Percentiles rank a stretch among this genome's conserved stretches.
phyloP scores from a whole-genome alignment of 53 echinoderm and acorn worm species.

The Mesocentrotus franciscanus region DNA sequence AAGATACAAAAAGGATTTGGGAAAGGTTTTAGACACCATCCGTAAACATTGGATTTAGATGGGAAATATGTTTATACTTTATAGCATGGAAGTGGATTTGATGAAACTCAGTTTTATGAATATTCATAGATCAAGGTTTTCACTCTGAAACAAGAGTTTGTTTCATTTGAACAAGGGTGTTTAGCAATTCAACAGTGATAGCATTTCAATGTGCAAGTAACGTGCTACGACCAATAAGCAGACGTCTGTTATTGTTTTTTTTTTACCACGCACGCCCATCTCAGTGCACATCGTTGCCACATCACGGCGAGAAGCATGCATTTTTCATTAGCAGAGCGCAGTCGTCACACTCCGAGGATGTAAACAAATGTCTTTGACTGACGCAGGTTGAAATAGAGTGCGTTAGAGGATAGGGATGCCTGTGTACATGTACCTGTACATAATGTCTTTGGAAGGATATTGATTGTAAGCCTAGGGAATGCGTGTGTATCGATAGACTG shows the following conservation, averaged over 20 bases:
- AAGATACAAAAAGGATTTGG: neutral
- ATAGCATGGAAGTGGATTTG: no score
- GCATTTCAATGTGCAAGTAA: neutral
- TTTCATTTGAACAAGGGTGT: neutral
- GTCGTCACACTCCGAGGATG: neutral
- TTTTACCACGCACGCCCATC: neutral
- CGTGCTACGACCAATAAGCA: neutral
- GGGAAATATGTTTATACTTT: no score
- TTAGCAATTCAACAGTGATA: neutral
- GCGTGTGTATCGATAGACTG: neutral
- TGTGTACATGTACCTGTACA: neutral
- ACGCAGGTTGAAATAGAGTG: constrained; percentile 35
- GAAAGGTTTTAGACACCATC: neutral
- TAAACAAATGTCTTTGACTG: constrained; percentile 61
- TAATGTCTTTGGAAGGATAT: constrained; percentile 7
- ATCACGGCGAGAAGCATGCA: constrained; percentile 21
- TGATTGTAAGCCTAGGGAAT: constrained; percentile 24
- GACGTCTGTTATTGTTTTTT: neutral
- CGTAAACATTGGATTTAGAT: neutral
- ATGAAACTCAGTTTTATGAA: no score
- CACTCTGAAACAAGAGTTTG: neutral
- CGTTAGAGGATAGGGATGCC: neutral
- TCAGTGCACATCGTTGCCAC: neutral
- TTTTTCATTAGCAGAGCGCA: constrained; percentile 31
- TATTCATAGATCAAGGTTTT: no score